Base-by-base conservation (phyloP, 2,888 invertebrate genomes). In the Blomia tropicalis region DNA sequence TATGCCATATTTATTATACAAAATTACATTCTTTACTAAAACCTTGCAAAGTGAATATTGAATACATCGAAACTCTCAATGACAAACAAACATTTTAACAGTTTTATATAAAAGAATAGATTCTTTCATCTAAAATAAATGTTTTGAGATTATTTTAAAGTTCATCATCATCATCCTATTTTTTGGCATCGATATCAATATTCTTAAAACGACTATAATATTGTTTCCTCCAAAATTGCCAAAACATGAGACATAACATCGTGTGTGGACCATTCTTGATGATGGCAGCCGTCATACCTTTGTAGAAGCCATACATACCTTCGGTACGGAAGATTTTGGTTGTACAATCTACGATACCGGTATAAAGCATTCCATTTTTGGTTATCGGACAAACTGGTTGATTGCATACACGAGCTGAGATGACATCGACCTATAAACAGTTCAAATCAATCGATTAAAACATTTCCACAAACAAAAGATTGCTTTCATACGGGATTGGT, bases 401-500 rank as follows among this genome's bases (percentile, higher is more conserved):
- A 74, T 91, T 91, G 67, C 87, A 90, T 51, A 91, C 77, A 59
- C 91, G 79, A 0, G 90, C 90, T 0, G 87, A 83, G 32, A 90
- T 80, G 0, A 90, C 85, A 74, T 91, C 91, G 67, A 90, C n/a
- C n/a, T n/a, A n/a, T n/a, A n/a, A n/a, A n/a, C n/a, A 86, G n/a
- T n/a, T n/a, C n/a, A n/a, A n/a, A n/a, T n/a, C n/a, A n/a, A n/a
- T n/a, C n/a, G n/a, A n/a, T n/a, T n/a, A n/a, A n/a, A n/a, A n/a
- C n/a, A n/a, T n/a, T n/a, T n/a, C n/a, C n/a, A n/a, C n/a, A n/a
- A n/a, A n/a, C n/a, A n/a, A n/a, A n/a, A n/a, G n/a, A n/a, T n/a
- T n/a, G n/a, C n/a, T n/a, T n/a, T n/a, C n/a, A n/a, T n/a, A n/a
- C 86, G 0, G 91, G 91, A 36, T 88, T 87, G 76, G 90, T 83